These are phyloP conservation scores for Alligator sinensis DNA, from an alignment of 2,113 vertebrate species.

Conservation along the genomic window DNA sequence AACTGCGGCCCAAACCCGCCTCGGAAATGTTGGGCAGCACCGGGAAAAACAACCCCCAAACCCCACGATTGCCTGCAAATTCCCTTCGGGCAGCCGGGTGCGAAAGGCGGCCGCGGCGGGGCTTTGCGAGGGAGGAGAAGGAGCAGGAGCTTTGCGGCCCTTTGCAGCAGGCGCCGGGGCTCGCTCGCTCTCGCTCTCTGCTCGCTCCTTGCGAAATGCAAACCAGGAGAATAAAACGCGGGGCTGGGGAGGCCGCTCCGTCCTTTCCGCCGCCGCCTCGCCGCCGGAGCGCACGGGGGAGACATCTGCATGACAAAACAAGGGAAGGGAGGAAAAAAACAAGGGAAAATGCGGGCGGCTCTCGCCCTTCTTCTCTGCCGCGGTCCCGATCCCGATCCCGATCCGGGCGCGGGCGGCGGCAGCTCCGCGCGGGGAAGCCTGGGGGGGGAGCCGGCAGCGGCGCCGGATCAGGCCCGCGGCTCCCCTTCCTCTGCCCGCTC, in stretches of 20 bases:
- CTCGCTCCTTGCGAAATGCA: background rate
- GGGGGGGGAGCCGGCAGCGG: background rate
- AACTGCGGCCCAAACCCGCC: background rate
- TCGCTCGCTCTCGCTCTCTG: background rate
- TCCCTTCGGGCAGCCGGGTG: background rate
- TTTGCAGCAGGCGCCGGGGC: background rate
- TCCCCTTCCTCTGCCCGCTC: background rate
- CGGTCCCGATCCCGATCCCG: too few species aligned
- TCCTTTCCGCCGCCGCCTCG: background rate
- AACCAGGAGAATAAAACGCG: background rate
- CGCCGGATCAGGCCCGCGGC: background rate
- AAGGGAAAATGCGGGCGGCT: too few species aligned
- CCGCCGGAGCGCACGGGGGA: too few species aligned
- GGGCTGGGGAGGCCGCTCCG: background rate
- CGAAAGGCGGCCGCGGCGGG: too few species aligned
- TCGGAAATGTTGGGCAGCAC: background rate
- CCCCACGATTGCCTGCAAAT: conserved; percentile 14
- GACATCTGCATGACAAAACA: too few species aligned
- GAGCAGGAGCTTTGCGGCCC: too few species aligned
- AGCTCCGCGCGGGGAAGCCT: background rate
- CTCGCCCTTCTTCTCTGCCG: too few species aligned
- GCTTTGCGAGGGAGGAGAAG: background rate
- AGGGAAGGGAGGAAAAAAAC: too few species aligned
- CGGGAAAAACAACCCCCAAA: background rate
- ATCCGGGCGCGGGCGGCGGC: background rate